phyloP scores from a whole-genome alignment of 2,888 invertebrate genomes.

The Hypomecis atomaria region DNA sequence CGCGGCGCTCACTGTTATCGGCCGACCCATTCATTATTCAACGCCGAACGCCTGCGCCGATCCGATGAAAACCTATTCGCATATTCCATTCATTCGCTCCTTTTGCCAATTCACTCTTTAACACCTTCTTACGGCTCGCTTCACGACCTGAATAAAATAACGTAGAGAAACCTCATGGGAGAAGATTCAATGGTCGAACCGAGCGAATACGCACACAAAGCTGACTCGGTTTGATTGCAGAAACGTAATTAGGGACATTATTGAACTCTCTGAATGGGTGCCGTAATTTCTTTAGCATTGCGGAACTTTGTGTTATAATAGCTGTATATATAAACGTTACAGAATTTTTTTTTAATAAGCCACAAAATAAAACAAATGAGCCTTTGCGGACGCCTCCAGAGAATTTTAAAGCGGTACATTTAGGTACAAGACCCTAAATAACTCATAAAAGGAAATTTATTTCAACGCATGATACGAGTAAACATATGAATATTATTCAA shows the following conservation, averaged over 20 bases:
- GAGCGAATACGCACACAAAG: conserved; percentile 55
- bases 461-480: neutral
- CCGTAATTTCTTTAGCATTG: conserved; percentile 13
- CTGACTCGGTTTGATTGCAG: conserved; percentile 34
- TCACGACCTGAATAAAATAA: conserved; percentile 79
- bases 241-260: conserved; percentile 40
- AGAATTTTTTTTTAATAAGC: no score
- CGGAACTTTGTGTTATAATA: neutral
- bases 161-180: conserved; percentile 64
- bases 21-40: conserved; percentile 72
- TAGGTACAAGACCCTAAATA: neutral
- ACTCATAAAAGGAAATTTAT: neutral
- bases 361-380: no score
- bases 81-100: conserved; percentile 77
- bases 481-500: conserved; percentile 10
- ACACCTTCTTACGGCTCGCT: conserved; percentile 78
- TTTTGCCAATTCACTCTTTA: conserved; percentile 80
- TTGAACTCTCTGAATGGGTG: conserved; percentile 29
- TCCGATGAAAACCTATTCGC: conserved; percentile 62
- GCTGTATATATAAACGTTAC: no score
- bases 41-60: conserved; percentile 55
- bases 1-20: conserved; percentile 54
- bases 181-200: conserved; percentile 61
- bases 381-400: no score
- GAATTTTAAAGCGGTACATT: neutral